phyloP scores from a whole-genome alignment of 2,113 vertebrate species.

The Trogon surrucura region DNA sequence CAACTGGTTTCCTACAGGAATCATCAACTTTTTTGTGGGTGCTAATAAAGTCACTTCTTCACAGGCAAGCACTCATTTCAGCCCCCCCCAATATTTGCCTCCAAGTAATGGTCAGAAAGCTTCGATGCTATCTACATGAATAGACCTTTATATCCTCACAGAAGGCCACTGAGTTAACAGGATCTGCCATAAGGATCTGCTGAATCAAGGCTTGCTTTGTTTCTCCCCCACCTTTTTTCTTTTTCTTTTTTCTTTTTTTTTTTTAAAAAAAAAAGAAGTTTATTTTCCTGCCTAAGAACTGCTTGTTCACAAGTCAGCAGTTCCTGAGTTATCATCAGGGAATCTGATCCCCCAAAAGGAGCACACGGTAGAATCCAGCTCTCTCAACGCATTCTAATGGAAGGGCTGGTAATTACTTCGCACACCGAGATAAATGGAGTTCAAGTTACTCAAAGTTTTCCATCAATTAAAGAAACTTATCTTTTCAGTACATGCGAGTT shows the following conservation, averaged over 20 bases:
- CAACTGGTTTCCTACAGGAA: neutral
- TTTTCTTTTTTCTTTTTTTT: too few species aligned
- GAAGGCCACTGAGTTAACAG: slow-evolving; percentile 38
- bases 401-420: slow-evolving; percentile 11
- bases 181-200: slow-evolving; percentile 4
- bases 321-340: neutral
- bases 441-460: slow-evolving; percentile 40
- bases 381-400: slow-evolving; percentile 4
- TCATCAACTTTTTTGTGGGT: neutral
- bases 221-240: neutral
- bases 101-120: neutral
- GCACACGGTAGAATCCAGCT: neutral
- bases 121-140: neutral
- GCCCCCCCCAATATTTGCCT: neutral
- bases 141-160: slow-evolving; percentile 45
- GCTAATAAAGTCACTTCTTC: neutral
- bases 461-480: slow-evolving; percentile 19
- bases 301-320: slow-evolving; percentile 15
- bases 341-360: slow-evolving; percentile 16
- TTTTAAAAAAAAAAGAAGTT: neutral
- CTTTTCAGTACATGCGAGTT: neutral
- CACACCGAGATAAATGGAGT: slow-evolving; percentile 33
- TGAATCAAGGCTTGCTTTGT: slow-evolving; percentile 59
- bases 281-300: slow-evolving; percentile 25
- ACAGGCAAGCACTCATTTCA: neutral